Evolutionary conservation across 2,797 vertebrate genomes (phyloP).

Genomic region (Typhlichthys eigenmanni): DNA sequence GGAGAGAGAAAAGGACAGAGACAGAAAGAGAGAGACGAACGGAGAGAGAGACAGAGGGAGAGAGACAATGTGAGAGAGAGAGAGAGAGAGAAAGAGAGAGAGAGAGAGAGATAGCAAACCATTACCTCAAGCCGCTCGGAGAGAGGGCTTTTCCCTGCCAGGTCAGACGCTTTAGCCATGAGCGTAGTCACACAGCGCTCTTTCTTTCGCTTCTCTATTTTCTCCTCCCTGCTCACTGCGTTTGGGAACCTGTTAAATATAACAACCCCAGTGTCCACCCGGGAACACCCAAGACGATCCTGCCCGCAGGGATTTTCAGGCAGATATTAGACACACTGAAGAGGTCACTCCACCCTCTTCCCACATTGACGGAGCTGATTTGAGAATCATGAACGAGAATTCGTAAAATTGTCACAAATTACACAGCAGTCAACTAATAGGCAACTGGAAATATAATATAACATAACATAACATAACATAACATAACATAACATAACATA

Average conservation of each 20-base stretch:
- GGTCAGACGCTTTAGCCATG: constrained; percentile 43
- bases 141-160: constrained; percentile 74
- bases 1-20: constrained; percentile 36
- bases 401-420: constrained; percentile 7
- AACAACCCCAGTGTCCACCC: constrained; percentile 82
- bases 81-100: constrained; percentile 24
- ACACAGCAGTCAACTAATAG: neutral
- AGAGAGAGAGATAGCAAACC: constrained; percentile 50
- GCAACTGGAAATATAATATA: neutral
- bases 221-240: constrained; percentile 48
- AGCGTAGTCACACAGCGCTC: constrained; percentile 31
- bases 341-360: constrained; percentile 60
- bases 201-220: constrained; percentile 72
- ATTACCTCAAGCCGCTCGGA: constrained; percentile 81
- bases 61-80: constrained; percentile 38
- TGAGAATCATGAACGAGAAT: constrained; percentile 26
- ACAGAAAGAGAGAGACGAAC: constrained; percentile 42
- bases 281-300: constrained; percentile 82
- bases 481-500: too few relatives aligned
- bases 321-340: constrained; percentile 77
- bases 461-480: too few relatives aligned
- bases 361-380: constrained; percentile 54
- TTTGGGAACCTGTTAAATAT: constrained; percentile 85
- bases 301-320: constrained; percentile 73
- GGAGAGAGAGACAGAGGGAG: constrained; percentile 50